Evolutionary conservation across 2,113 vertebrate species (phyloP).

Genomic region (Fregetta grallaria): DNA sequence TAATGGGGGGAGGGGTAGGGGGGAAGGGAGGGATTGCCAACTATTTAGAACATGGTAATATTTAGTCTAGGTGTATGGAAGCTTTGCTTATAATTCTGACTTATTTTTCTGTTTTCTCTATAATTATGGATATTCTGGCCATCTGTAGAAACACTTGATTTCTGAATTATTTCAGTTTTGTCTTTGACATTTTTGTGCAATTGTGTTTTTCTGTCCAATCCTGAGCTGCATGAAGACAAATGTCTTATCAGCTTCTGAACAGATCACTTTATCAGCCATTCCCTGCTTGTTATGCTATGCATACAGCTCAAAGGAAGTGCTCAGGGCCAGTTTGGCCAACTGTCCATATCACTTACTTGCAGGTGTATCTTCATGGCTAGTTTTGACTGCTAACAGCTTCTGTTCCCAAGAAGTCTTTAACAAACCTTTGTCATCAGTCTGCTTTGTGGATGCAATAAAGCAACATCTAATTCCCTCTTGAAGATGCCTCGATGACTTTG

Average conservation of each 20-base stretch:
- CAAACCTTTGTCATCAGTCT: background rate
- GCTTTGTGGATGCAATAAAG: background rate
- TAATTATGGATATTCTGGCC: background rate
- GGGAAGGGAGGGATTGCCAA: background rate
- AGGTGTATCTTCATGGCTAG: background rate
- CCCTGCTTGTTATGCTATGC: background rate
- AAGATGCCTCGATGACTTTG: background rate
- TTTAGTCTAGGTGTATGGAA: background rate
- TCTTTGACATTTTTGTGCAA: background rate
- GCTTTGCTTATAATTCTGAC: background rate
- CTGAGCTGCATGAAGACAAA: background rate
- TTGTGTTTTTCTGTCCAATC: background rate
- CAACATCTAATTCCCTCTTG: background rate
- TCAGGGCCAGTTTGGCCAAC: background rate
- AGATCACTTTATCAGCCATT: background rate
- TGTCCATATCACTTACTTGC: background rate
- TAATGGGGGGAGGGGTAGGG: rapidly evolving
- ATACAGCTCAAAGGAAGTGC: background rate
- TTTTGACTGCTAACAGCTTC: background rate
- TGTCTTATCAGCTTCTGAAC: background rate
- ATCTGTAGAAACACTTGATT: background rate
- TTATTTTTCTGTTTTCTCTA: background rate
- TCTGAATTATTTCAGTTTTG: background rate
- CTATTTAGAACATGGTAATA: background rate
- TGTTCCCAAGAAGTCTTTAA: background rate